Evolutionary conservation across 2,797 vertebrate species (phyloP).

Genomic region (Myoxocephalus aenaeus): DNA sequence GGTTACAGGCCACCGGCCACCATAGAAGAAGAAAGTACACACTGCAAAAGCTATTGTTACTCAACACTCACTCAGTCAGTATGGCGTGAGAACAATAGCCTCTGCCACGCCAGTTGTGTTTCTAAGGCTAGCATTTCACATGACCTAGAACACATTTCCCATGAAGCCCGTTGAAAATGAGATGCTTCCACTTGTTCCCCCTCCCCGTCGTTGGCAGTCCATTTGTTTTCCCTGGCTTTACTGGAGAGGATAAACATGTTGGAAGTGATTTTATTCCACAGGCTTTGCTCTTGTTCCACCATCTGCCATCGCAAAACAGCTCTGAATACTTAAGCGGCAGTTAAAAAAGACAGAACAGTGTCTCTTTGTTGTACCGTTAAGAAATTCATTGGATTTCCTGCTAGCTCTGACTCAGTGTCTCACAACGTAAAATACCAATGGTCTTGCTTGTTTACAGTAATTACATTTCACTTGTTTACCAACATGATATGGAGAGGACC

Average conservation of each 20-base stretch:
- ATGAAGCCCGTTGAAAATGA: conserved; percentile 41
- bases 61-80: conserved; percentile 2
- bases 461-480: background rate
- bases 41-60: conserved; percentile 27
- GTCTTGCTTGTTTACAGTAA: conserved; percentile 21
- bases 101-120: background rate
- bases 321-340: conserved; percentile 46
- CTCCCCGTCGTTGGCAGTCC: conserved; percentile 31
- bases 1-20: conserved; percentile 51
- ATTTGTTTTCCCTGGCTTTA: conserved; percentile 61
- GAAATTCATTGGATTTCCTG: conserved; percentile 49
- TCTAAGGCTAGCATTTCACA: background rate
- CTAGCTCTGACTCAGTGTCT: conserved; percentile 28
- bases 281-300: conserved; percentile 63
- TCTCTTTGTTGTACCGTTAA: conserved; percentile 57
- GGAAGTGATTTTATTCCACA: conserved; percentile 54
- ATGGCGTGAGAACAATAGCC: conserved; percentile 2
- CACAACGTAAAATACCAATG: conserved; percentile 18
- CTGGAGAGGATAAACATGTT: conserved; percentile 57
- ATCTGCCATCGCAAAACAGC: conserved; percentile 52
- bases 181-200: conserved; percentile 32
- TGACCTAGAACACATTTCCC: conserved; percentile 33
- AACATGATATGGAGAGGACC: background rate
- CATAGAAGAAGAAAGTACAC: conserved; percentile 22
- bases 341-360: conserved; percentile 48